phyloP scores from a whole-genome alignment of 2,888 invertebrate genomes.

The Uloborus plumipes region DNA sequence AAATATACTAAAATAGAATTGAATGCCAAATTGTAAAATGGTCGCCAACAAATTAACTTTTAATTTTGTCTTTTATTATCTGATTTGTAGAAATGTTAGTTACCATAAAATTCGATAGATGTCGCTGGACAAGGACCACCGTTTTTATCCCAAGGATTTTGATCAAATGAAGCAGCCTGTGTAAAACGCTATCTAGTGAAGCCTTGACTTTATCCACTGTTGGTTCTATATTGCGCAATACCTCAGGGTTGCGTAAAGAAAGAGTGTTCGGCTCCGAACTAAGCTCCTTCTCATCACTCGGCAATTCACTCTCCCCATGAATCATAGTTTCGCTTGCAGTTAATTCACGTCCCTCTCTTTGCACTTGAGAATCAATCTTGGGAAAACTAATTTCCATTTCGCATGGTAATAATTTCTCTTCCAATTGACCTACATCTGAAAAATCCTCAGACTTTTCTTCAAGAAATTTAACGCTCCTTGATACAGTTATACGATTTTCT shows the following conservation, averaged over 20 bases:
- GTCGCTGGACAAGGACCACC: no score
- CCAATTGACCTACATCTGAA: neutral
- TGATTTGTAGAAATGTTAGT: no score
- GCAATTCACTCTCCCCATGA: neutral
- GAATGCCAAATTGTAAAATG: no score
- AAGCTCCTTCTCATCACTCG: neutral
- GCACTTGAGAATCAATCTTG: neutral
- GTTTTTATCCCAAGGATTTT: no score
- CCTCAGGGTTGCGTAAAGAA: neutral
- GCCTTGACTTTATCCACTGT: no score
- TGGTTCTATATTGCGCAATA: neutral
- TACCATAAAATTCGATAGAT: no score
- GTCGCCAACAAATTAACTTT: no score
- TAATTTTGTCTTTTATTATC: no score
- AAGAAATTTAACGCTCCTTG: neutral
- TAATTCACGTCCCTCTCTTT: neutral
- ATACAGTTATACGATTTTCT: neutral
- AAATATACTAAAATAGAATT: no score
- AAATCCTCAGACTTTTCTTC: neutral
- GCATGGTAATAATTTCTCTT: neutral
- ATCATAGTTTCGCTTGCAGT: neutral
- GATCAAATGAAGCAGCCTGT: no score
- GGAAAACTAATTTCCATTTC: neutral
- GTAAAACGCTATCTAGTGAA: no score
- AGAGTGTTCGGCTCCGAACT: neutral